Evolutionary conservation across 2,797 vertebrate species (phyloP).

Genomic region (Dendrocincla fuliginosa): DNA sequence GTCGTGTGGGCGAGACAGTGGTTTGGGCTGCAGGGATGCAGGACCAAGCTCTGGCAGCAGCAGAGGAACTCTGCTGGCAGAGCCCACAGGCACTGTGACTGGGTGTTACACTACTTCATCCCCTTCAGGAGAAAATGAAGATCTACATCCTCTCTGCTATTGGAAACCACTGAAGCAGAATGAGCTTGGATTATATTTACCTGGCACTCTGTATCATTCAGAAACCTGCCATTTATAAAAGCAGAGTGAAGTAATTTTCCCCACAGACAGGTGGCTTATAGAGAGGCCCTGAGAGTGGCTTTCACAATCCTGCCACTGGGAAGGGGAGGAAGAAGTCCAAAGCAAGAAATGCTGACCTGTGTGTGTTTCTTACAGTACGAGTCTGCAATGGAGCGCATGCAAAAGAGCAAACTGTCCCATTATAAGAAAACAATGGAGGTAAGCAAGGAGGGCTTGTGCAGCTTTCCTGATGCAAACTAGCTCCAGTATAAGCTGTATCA

Average conservation of each 20-base stretch:
- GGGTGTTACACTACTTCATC: not conserved
- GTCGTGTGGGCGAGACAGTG: not conserved
- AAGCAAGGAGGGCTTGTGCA: slow-evolving; percentile 48
- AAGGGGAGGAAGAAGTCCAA: not conserved
- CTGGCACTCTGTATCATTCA: not conserved
- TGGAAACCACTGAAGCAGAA: not conserved
- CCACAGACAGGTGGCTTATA: not conserved
- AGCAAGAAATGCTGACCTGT: not conserved
- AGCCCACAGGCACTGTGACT: not conserved
- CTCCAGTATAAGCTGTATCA: not conserved
- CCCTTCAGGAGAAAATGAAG: not conserved
- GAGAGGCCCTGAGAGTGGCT: not conserved
- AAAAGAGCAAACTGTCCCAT: slow-evolving; percentile 90
- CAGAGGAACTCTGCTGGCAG: not conserved
- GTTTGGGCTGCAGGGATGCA: not conserved
- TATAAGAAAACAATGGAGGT: slow-evolving; percentile 94
- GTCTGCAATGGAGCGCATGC: slow-evolving; percentile 87
- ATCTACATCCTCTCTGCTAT: not conserved
- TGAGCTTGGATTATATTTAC: not conserved
- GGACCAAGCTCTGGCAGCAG: not conserved
- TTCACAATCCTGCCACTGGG: not conserved
- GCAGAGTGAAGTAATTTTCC: not conserved
- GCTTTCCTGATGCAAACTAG: not conserved
- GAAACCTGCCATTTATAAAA: not conserved
- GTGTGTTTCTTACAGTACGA: slow-evolving; percentile 82